These are phyloP conservation scores for Nestor notabilis DNA, from an alignment of 2,113 vertebrate genomes.

Conservation along the genomic window DNA sequence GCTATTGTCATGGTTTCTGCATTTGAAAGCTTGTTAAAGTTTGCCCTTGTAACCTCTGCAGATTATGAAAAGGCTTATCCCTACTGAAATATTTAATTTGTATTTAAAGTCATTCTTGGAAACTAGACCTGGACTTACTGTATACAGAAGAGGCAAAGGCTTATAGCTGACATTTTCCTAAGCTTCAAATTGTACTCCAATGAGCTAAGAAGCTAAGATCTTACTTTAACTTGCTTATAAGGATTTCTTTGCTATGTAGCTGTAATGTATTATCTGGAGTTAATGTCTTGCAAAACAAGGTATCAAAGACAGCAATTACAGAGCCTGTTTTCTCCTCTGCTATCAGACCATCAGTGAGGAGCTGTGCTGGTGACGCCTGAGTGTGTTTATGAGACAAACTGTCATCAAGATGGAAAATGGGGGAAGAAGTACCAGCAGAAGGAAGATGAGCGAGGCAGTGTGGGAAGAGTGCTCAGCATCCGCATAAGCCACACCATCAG, in stretches of 20 bases:
- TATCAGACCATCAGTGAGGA: not conserved
- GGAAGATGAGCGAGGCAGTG: not conserved
- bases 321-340: not conserved
- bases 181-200: not conserved
- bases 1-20: not conserved
- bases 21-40: not conserved
- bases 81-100: not conserved
- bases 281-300: not conserved
- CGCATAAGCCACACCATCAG: rapidly evolving
- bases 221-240: slow-evolving; percentile 16
- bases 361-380: not conserved
- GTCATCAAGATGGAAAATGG: not conserved
- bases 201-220: slow-evolving; percentile 11
- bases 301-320: not conserved
- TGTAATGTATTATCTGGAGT: not conserved
- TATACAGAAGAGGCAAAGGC: not conserved
- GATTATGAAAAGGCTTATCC: not conserved
- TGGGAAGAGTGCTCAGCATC: rapidly evolving
- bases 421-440: not conserved
- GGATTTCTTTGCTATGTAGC: not conserved
- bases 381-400: not conserved
- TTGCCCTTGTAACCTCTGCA: not conserved
- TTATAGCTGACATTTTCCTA: not conserved
- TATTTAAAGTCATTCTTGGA: not conserved
- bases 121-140: not conserved